phyloP scores from a whole-genome alignment of 1,140 invertebrate genomes.

The Mactra quadrangularis region DNA sequence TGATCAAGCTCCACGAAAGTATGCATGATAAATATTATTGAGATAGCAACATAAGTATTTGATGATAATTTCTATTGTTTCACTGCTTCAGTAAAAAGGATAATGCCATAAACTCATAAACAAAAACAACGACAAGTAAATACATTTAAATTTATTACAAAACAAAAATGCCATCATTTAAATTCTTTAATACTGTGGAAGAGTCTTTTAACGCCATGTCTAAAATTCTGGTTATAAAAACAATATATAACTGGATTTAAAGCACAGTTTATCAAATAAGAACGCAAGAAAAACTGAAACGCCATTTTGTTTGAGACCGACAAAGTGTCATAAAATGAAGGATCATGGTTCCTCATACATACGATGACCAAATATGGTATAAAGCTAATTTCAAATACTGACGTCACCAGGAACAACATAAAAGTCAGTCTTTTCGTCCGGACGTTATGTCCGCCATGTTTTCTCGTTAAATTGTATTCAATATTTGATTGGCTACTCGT shows the following conservation, averaged over 20 bases:
- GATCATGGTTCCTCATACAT: conserved; percentile 36
- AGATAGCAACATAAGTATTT: too few species aligned
- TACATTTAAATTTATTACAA: too few species aligned
- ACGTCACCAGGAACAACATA: conserved; percentile 57
- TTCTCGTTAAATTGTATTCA: conserved; percentile 29
- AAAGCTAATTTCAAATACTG: conserved; percentile 60
- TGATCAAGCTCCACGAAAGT: too few species aligned
- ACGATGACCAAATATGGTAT: conserved; percentile 56
- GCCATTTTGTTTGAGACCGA: conserved; percentile 26
- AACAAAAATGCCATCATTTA: too few species aligned
- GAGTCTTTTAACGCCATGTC: conserved; percentile 45
- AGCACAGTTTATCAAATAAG: conserved; percentile 57
- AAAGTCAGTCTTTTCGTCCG: conserved; percentile 56
- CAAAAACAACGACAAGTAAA: too few species aligned
- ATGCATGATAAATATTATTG: too few species aligned
- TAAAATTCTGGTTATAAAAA: conserved; percentile 59
- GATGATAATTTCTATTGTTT: too few species aligned
- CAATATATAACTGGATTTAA: conserved; percentile 58
- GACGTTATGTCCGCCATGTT: conserved; percentile 49
- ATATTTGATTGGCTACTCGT: conserved; percentile 47
- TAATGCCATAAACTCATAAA: too few species aligned
- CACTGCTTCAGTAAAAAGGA: too few species aligned
- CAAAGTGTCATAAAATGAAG: conserved; percentile 10
- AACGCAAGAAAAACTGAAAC: conserved; percentile 53
- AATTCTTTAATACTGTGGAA: conserved; percentile 38